Percentiles rank a stretch among this genome's conserved stretches.
phyloP scores from a whole-genome alignment of 2,888 invertebrate genomes.

The Tanaodytes sp. region DNA sequence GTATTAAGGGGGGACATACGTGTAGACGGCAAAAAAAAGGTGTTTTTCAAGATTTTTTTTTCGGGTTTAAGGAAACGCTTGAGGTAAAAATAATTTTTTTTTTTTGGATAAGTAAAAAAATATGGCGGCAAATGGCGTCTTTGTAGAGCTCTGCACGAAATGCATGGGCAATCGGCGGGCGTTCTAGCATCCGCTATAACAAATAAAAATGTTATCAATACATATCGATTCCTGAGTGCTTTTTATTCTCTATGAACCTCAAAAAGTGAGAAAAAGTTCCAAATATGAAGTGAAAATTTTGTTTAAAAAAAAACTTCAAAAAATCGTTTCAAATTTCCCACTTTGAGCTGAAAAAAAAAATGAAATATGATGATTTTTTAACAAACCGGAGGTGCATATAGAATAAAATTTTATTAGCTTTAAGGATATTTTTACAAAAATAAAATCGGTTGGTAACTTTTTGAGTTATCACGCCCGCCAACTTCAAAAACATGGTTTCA shows the following conservation, averaged over 20 bases:
- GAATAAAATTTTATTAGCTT: conserved; percentile 5
- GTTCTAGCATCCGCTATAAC: neutral
- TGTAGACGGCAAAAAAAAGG: conserved; percentile 1
- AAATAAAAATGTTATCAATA: neutral
- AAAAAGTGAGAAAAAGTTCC: neutral
- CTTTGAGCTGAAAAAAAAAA: conserved; percentile 2
- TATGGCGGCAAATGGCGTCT: conserved; percentile 1
- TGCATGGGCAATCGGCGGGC: conserved; percentile 2
- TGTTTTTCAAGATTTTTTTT: conserved; percentile 3
- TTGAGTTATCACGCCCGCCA: conserved; percentile 10
- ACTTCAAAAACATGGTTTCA: conserved; percentile 4
- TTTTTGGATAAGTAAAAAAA: neutral
- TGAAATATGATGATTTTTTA: neutral
- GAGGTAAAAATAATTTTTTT: neutral
- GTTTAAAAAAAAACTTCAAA: neutral
- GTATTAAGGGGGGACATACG: conserved; percentile 7
- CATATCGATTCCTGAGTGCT: neutral
- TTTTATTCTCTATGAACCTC: conserved; percentile 4
- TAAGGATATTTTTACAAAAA: neutral
- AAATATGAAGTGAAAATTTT: neutral
- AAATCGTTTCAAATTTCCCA: neutral
- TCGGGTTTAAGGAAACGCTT: neutral
- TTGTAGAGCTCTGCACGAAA: neutral
- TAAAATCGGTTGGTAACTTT: conserved; percentile 1
- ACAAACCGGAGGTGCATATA: neutral